These are phyloP conservation scores for Furcula furcula DNA, from an alignment of 2,888 invertebrate species.

Conservation along the genomic window DNA sequence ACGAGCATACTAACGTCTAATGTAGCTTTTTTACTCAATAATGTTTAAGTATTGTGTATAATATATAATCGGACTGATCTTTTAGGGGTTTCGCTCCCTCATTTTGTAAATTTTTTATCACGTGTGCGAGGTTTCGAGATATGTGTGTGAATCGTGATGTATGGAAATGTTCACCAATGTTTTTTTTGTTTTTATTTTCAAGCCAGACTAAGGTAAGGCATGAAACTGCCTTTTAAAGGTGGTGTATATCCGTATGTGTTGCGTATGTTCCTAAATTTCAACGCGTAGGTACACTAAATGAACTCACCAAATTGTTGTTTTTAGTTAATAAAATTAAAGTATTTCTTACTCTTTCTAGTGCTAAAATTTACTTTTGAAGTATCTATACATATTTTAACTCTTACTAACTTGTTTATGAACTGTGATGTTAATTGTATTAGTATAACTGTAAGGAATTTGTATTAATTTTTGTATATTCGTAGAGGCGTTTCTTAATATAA, in stretches of 20 bases:
- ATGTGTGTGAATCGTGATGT: conserved; percentile 38
- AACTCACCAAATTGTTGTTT: conserved; percentile 75
- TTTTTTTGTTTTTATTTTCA: conserved; percentile 19
- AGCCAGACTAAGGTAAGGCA: conserved; percentile 22
- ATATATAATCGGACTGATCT: conserved; percentile 63
- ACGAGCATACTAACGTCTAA: conserved; percentile 51
- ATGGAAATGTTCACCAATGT: conserved; percentile 33
- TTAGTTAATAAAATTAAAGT: conserved; percentile 52
- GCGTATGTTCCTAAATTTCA: conserved; percentile 74
- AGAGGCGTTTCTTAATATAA: conserved; percentile 76
- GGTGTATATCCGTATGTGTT: conserved; percentile 41
- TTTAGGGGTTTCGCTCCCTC: conserved; percentile 42
- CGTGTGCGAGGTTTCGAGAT: conserved; percentile 38
- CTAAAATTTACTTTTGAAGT: conserved; percentile 66
- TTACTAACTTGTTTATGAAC: conserved; percentile 80
- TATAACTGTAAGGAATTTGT: conserved; percentile 68
- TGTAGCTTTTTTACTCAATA: conserved; percentile 77
- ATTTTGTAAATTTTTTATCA: conserved; percentile 63
- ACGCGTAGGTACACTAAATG: conserved; percentile 52
- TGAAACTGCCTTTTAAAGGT: conserved; percentile 59
- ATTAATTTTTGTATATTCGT: conserved; percentile 81
- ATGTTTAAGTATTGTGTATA: conserved; percentile 48
- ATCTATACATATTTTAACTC: conserved; percentile 61
- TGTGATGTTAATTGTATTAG: conserved; percentile 82
- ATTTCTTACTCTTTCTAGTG: conserved; percentile 50